Evolutionary conservation across 2,888 invertebrate genomes (phyloP), one percentile per base, ranked within the genome.

Genomic region (Yponomeuta cagnagella): DNA sequence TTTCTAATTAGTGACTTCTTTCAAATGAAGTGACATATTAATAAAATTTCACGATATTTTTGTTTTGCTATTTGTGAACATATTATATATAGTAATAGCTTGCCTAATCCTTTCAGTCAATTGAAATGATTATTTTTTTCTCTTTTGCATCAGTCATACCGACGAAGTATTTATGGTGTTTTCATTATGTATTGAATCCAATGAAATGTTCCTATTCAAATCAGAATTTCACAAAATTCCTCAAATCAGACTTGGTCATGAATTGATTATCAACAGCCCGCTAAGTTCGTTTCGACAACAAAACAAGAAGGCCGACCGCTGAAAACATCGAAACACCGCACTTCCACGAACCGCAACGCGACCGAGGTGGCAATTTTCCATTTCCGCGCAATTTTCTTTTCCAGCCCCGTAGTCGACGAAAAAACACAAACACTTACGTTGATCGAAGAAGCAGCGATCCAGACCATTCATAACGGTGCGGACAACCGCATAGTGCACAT

Each of bases 391-490:
- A 80, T 80, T 77, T 65, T 69, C 69, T 48, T 37, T 63, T 58
- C 67, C 52, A 63, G 66, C 8, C 78, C 78, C 79, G 83, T 58
- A 12, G 52, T 58, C 52, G 5, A 58, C 52, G 52, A 58, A 58
- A 43, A 85, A 86, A 85, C 82, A 82, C 80, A 81, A 80, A 84
- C 80, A 89, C 92, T 92, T 88, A 92, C 92, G 92, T 90, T 92
- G 92, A 89, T 92, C 92, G 88, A 92, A 92, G 89, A 92, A 92
- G 85, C 92, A 91, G 85, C 91, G 90, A 88, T 92, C 92, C 88
- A 92, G 87, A 88, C 92, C 92, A 92, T 91, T 92, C 92, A 92
- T 92, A 87, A 91, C 92, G 87, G 84, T 83, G 81, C 80, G 78
- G 82, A 87, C 84, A 89, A 88, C 89, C 83, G 86, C 91, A 92